These are phyloP conservation scores for Actenoides lindsayi DNA, from an alignment of 2,113 vertebrate species.

Conservation along the genomic window DNA sequence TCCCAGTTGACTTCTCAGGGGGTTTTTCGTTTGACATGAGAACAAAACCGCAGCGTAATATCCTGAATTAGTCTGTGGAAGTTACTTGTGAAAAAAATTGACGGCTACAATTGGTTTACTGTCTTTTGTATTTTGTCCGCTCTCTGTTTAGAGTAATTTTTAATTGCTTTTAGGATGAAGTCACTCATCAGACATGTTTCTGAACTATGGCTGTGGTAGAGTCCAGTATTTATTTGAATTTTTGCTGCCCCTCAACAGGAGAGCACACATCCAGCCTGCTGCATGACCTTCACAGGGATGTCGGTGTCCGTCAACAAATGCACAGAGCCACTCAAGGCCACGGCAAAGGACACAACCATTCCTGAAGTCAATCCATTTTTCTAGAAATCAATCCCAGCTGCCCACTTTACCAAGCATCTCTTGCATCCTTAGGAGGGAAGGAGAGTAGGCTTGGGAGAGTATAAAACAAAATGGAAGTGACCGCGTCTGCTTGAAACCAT, in stretches of 20 bases:
- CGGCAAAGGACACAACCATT: background rate
- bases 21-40: background rate
- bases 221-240: background rate
- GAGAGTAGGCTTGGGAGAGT: background rate
- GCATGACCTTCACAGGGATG: background rate
- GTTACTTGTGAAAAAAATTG: background rate
- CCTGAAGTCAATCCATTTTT: background rate
- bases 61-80: background rate
- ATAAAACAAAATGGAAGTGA: background rate
- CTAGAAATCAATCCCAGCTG: background rate
- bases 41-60: background rate
- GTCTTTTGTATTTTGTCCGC: background rate
- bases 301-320: background rate
- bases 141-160: background rate
- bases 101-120: background rate
- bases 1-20: rapidly evolving
- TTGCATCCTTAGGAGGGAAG: background rate
- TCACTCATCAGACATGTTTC: background rate
- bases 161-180: background rate
- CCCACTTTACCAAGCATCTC: background rate
- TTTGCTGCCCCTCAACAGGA: background rate
- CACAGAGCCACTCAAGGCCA: background rate
- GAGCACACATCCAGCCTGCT: background rate
- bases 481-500: background rate
- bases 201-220: background rate